Evolutionary conservation across 2,888 invertebrate species (phyloP), one percentile per base, ranked within the genome.

Genomic region (Altica lythri): DNA sequence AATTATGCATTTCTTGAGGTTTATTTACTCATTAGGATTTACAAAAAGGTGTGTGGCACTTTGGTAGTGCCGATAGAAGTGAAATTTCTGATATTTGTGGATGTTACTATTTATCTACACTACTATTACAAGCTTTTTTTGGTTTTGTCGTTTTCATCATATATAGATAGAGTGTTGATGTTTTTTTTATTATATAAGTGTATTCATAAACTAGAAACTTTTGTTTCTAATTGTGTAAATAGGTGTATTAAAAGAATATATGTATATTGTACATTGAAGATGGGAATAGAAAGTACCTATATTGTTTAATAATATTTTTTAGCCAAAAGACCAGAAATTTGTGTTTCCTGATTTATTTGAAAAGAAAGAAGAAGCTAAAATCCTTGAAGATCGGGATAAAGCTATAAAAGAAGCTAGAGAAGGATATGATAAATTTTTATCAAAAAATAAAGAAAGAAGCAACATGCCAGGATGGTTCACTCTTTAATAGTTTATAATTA

Each of bases 391-490:
- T 47, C 83, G 86, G n/a, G 75, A 82, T 42, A 85, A 85, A 65
- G 74, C 83, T 2, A 63, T 86, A 44, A 81, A 86, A 17, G 82
- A 86, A 64, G 76, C 85, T 0, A 85, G 88, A 70, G 77, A 82
- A 37, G 79, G 78, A 1, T 84, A 81, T 62, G 79, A 83, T 67
- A 72, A 79, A 9, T 88, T 81, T 66, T 68, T 86, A 50, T 79
- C 84, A 1, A 79, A 81, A 60, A 87, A 86, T 69, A 86, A 86
- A 74, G 77, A 84, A 55, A 79, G 87, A 69, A 83, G 86, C 35
- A 89, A 87, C 67, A 77, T 87, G 34, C 90, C 92, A 3, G 86
- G 87, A 55, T 92, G 92, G 92, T 92, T 85, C 75, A 83, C 86
- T 19, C 80, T 88, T 68, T 89, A 81, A 69, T 18, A 25, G 13